Evolutionary conservation across 2,113 vertebrate species (phyloP).

Genomic region (Austrofundulus limnaeus): DNA sequence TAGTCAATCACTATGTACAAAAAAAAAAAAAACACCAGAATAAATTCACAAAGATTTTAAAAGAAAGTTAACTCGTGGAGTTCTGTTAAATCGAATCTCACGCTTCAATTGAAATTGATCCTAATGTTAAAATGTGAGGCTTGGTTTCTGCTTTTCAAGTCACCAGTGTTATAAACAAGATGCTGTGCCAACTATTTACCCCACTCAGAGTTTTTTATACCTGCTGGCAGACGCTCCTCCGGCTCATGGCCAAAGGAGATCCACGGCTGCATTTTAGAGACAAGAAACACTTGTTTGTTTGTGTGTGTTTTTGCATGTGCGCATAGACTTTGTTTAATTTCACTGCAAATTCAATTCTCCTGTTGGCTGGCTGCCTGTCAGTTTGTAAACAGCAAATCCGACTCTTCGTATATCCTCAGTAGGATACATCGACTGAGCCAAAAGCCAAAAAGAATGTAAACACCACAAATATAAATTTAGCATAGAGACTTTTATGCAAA

Average conservation of each 20-base stretch:
- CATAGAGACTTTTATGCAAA: conserved; percentile 5
- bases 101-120: conserved; percentile 29
- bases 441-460: conserved; percentile 7
- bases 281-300: conserved; percentile 23
- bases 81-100: conserved; percentile 13
- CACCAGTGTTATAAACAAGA: conserved; percentile 64
- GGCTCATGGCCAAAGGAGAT: conserved; percentile 34
- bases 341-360: not conserved
- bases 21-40: conserved; percentile 8
- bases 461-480: conserved; percentile 3
- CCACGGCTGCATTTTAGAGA: conserved; percentile 37
- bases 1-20: not conserved
- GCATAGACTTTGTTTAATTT: not conserved
- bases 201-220: conserved; percentile 33
- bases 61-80: conserved; percentile 2
- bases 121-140: conserved; percentile 16
- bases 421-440: not conserved
- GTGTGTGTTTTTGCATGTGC: conserved; percentile 1
- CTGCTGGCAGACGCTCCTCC: conserved; percentile 16
- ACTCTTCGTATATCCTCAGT: not conserved
- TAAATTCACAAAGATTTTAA: conserved; percentile 3
- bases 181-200: conserved; percentile 53
- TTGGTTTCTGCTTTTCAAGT: conserved; percentile 24
- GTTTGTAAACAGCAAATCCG: conserved; percentile 1
- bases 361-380: not conserved